Evolutionary conservation across 2,113 vertebrate genomes (phyloP), one percentile per base, ranked within the genome.

Genomic region (Gymnocephalus cernua): DNA sequence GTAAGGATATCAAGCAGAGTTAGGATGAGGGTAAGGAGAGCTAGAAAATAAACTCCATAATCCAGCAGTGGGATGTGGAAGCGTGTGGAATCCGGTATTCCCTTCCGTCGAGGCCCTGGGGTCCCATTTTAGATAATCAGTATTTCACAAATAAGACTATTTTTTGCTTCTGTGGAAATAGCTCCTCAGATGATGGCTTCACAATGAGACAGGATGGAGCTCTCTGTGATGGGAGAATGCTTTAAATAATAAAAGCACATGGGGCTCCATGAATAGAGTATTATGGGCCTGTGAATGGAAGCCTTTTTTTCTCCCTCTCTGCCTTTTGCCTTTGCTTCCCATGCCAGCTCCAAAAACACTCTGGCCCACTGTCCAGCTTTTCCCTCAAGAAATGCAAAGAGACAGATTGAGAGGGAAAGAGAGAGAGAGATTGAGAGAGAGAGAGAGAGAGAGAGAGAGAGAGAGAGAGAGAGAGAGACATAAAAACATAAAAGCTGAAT

Each of bases 181-280:
- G 88, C 84, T 88, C 81, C 88, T 91, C 80, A 86, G 89, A 92
- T 83, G 88, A 91, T 85, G 90, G 86, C 88, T 80, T 88, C 82
- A 92, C 92, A 94, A 91, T 88, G 86, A 88, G 87, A 82, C 86
- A 77, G 88, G 89, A 91, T 83, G 86, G 86, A 91, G 86, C 76
- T 87, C 87, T 88, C 82, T 84, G 83, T 83, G 85, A 90, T 77
- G 81, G 86, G 81, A 92, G 91, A 91, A 91, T 85, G 87, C 81
- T 89, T 92, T 91, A 90, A 92, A 94, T 93, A 93, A 94, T 93
- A 93, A 93, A 95, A 91, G 93, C 91, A 84, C 88, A 89, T 81
- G 86, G 83, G 74, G 81, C 85, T 85, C 88, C 92, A 91, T 94
- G 93, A 95, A 95, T 93, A 91, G 91, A 88, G 90, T 83, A 92